phyloP scores from a whole-genome alignment of 2,888 invertebrate species.

The Tiliacea aurago region DNA sequence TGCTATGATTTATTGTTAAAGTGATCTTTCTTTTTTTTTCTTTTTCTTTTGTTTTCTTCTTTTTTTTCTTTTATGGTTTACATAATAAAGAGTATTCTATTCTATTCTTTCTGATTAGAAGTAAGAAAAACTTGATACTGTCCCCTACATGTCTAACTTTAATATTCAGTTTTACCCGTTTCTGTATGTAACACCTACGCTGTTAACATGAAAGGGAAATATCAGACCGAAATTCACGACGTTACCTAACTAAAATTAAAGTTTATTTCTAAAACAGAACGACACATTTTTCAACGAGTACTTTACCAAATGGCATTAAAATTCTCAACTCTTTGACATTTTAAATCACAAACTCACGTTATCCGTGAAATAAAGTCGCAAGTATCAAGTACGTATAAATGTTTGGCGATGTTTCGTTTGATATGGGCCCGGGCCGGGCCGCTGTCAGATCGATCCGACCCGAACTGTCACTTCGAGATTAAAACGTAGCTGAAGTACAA shows the following conservation, averaged over 20 bases:
- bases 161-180: neutral
- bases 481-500: constrained; percentile 55
- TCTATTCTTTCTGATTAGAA: neutral
- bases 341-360: constrained; percentile 46
- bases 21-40: no score
- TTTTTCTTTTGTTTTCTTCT: no score
- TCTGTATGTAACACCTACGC: neutral
- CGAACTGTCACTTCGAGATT: constrained; percentile 62
- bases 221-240: neutral
- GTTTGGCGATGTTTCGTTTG: constrained; percentile 55
- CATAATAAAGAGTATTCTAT: no score
- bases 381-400: constrained; percentile 55
- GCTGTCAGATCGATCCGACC: constrained; percentile 60
- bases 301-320: constrained; percentile 36
- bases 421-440: constrained; percentile 56
- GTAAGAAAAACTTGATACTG: no score
- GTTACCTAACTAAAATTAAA: constrained; percentile 5
- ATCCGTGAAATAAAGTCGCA: constrained; percentile 51
- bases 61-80: no score
- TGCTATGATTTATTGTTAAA: neutral
- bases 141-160: neutral
- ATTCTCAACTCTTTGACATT: constrained; percentile 37
- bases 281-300: constrained; percentile 15
- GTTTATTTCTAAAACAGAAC: constrained; percentile 12
- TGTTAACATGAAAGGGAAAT: neutral